Conservation (phyloP, 2,888 invertebrate species). For the Parnassius smintheus region DNA sequence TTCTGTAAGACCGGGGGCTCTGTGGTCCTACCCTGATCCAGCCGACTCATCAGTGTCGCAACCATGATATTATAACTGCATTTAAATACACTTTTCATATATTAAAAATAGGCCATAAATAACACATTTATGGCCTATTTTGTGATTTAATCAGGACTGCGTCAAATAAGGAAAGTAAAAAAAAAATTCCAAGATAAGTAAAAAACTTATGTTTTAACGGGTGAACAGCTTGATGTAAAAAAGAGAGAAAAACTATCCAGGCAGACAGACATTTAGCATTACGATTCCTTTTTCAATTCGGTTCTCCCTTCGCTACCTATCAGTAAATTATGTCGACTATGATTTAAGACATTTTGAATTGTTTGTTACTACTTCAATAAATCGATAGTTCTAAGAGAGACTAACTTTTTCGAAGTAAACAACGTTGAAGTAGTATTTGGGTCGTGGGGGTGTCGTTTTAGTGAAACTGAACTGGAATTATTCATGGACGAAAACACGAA, state of each 20-base stretch:
- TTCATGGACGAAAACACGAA: slow-evolving; percentile 11
- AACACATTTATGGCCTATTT: no score
- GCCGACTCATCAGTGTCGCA: no score
- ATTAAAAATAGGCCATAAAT: no score
- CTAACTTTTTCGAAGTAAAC: slow-evolving; percentile 21
- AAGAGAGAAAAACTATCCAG: neutral
- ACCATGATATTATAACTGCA: no score
- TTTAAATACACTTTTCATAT: no score
- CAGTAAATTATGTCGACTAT: slow-evolving; percentile 22
- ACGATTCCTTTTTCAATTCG: slow-evolving; percentile 13
- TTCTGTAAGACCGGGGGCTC: no score
- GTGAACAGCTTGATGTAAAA: no score
- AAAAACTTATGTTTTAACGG: no score
- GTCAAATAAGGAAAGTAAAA: no score
- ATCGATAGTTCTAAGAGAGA: slow-evolving; percentile 16
- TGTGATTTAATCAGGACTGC: no score
- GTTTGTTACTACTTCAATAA: slow-evolving; percentile 19
- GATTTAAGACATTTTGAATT: slow-evolving; percentile 18
- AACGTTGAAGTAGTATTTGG: slow-evolving; percentile 12
- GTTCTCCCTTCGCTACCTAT: slow-evolving; percentile 17
- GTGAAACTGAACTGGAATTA: slow-evolving; percentile 19
- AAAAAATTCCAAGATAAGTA: no score
- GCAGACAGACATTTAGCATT: neutral
- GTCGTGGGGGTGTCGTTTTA: slow-evolving; percentile 18
- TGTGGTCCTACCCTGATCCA: no score